These are phyloP conservation scores for Diaprepes abbreviatus DNA, from an alignment of 2,888 invertebrate genomes.

Conservation along the genomic window DNA sequence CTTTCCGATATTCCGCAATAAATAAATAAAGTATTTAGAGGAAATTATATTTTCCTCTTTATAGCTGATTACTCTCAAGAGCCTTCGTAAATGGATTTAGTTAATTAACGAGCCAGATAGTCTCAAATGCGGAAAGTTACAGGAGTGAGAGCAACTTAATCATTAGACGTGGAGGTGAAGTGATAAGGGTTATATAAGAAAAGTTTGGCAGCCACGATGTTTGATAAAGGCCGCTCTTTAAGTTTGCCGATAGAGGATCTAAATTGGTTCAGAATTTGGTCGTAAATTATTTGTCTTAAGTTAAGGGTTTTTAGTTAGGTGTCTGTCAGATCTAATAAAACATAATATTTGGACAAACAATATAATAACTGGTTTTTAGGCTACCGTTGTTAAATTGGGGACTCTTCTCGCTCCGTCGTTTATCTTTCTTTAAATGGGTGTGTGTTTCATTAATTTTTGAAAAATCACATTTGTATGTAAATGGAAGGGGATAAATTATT, in stretches of 20 bases:
- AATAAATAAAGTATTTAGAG: too few species aligned
- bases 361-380: too few species aligned
- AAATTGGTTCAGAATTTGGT: neutral
- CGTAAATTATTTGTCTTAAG: neutral
- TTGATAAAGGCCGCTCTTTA: constrained; percentile 17
- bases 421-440: too few species aligned
- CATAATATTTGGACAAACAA: too few species aligned
- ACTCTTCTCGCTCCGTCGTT: too few species aligned
- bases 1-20: too few species aligned
- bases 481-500: too few species aligned
- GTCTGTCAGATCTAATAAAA: too few species aligned
- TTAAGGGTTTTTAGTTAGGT: too few species aligned
- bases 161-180: constrained; percentile 3
- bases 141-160: constrained; percentile 4
- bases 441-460: too few species aligned
- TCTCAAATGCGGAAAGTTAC: constrained; percentile 6
- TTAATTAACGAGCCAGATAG: constrained; percentile 9
- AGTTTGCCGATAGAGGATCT: neutral
- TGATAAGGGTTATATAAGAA: constrained; percentile 15
- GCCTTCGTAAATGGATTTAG: neutral
- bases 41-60: neutral
- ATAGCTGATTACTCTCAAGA: neutral
- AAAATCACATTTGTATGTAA: too few species aligned
- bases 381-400: too few species aligned
- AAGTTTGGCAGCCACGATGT: constrained; percentile 6